Evolutionary conservation across 1,140 invertebrate genomes (phyloP).

Genomic region (Listronotus bonariensis): DNA sequence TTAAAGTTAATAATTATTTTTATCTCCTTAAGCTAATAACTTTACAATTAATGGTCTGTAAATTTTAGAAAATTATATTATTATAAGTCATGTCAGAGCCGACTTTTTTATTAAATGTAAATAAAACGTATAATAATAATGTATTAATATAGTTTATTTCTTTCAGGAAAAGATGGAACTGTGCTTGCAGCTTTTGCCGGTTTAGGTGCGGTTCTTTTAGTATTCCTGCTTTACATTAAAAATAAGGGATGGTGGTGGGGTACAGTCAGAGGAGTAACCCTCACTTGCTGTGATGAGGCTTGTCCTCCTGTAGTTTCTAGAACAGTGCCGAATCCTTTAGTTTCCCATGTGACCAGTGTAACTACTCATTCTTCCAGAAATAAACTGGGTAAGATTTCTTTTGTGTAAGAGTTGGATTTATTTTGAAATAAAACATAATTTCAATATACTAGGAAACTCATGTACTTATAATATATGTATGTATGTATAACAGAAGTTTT

Average conservation of each 20-base stretch:
- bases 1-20: too few relatives aligned
- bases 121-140: too few relatives aligned
- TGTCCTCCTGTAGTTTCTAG: constrained; percentile 56
- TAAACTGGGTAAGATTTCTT: constrained; percentile 48
- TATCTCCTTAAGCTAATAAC: too few relatives aligned
- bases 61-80: too few relatives aligned
- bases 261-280: constrained; percentile 59
- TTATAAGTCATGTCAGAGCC: too few relatives aligned
- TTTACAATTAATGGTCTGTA: too few relatives aligned
- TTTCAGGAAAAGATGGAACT: constrained; percentile 75
- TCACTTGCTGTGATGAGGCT: constrained; percentile 64
- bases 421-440: too few relatives aligned
- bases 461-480: too few relatives aligned
- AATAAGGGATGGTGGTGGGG: constrained; percentile 76
- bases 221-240: constrained; percentile 81
- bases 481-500: too few relatives aligned
- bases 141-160: neutral
- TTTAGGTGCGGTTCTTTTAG: constrained; percentile 72
- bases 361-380: constrained; percentile 39
- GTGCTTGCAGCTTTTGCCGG: constrained; percentile 77
- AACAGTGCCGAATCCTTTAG: constrained; percentile 57
- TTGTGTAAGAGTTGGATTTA: too few relatives aligned
- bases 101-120: too few relatives aligned
- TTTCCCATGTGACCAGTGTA: constrained; percentile 44
- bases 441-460: too few relatives aligned